These are phyloP conservation scores for Tachina fera DNA, from an alignment of 2,888 invertebrate genomes.

Conservation along the genomic window DNA sequence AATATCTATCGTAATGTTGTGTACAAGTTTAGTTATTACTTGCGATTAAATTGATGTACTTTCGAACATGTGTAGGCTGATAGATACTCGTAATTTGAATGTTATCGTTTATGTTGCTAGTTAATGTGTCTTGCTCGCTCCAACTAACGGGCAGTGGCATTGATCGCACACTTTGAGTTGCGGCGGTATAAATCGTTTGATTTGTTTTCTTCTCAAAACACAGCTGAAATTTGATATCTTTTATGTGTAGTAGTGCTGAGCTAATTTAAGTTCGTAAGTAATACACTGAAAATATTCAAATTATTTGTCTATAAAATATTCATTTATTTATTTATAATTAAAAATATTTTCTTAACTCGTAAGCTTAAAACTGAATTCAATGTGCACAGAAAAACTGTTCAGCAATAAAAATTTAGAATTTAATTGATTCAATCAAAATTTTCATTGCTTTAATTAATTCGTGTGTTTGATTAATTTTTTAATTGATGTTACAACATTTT, in stretches of 20 bases:
- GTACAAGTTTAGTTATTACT: slow-evolving; percentile 37
- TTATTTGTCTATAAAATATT: background rate
- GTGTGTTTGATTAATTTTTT: too few species aligned
- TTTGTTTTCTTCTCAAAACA: slow-evolving; percentile 14
- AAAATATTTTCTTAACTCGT: too few species aligned
- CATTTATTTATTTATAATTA: too few species aligned
- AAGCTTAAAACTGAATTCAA: too few species aligned
- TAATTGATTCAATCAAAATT: too few species aligned
- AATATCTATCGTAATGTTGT: slow-evolving; percentile 39
- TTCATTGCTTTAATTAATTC: too few species aligned
- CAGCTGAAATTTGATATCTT: slow-evolving; percentile 46
- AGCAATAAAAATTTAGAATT: too few species aligned
- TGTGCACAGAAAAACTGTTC: too few species aligned
- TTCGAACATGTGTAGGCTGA: slow-evolving; percentile 53
- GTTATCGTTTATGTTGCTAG: slow-evolving; percentile 50
- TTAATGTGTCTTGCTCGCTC: slow-evolving; percentile 19
- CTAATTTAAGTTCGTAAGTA: slow-evolving; percentile 43
- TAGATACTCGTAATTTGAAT: slow-evolving; percentile 44
- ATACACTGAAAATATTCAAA: slow-evolving; percentile 27
- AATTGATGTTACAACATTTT: too few species aligned
- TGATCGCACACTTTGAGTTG: slow-evolving; percentile 3
- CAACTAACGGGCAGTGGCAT: slow-evolving; percentile 3
- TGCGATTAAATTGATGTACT: slow-evolving; percentile 8
- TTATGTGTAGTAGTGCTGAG: slow-evolving; percentile 26
- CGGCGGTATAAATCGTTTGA: slow-evolving; percentile 52